Evolutionary conservation across 2,113 vertebrate species (phyloP).

Genomic region (Nesoenas mayeri): DNA sequence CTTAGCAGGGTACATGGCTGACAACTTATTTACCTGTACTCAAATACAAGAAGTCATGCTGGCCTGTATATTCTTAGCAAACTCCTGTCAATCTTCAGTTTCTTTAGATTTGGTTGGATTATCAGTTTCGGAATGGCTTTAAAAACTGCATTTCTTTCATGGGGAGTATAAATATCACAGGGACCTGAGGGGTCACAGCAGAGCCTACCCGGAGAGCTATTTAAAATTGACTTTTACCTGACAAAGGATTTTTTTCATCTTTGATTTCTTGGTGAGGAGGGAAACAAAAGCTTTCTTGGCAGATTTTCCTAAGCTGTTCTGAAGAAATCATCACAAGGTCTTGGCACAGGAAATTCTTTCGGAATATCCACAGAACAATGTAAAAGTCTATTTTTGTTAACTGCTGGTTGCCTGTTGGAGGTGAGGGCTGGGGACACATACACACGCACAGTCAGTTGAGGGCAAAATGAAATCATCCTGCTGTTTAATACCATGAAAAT

Average conservation of each 20-base stretch:
- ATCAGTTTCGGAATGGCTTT: neutral
- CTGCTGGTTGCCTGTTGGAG: neutral
- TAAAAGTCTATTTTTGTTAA: conserved; percentile 46
- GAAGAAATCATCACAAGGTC: conserved; percentile 30
- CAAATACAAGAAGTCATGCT: neutral
- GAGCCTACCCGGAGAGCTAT: neutral
- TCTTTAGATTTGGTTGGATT: neutral
- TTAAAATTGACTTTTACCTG: neutral
- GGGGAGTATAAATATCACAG: neutral
- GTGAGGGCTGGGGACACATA: neutral
- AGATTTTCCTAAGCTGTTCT: neutral
- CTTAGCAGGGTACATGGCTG: rapidly evolving
- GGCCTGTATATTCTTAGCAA: neutral
- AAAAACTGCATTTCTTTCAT: neutral
- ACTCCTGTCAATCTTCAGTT: neutral
- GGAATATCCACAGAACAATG: conserved; percentile 53
- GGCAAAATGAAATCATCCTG: conserved; percentile 11
- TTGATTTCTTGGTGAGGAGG: conserved; percentile 2
- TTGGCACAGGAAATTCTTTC: conserved; percentile 52
- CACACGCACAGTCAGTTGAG: neutral
- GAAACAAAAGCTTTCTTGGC: conserved; percentile 44
- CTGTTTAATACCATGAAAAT: neutral
- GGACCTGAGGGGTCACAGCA: neutral
- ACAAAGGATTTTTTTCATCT: neutral
- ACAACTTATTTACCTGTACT: neutral